phyloP scores from a whole-genome alignment of 2,888 invertebrate genomes.

The Chrysopilus asiliformis region DNA sequence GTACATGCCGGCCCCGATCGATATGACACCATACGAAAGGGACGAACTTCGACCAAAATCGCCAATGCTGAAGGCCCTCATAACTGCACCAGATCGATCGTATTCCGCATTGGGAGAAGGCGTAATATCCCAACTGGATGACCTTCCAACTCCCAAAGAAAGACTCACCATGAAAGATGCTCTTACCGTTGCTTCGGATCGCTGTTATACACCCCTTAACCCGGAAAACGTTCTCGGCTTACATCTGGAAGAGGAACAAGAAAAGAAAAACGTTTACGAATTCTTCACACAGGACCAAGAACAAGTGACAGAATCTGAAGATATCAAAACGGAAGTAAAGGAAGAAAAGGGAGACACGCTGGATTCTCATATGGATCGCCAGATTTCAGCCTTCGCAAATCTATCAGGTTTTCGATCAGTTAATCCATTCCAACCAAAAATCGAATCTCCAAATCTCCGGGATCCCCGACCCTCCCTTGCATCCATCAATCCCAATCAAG shows the following conservation, averaged over 20 bases:
- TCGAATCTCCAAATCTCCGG: background rate
- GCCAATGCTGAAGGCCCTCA: constrained; percentile 52
- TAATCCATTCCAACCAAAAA: constrained; percentile 33
- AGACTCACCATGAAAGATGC: constrained; percentile 44
- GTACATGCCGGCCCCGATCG: constrained; percentile 51
- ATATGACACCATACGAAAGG: constrained; percentile 40
- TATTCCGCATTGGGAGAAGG: constrained; percentile 43
- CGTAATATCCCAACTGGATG: constrained; percentile 32
- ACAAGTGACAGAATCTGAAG: constrained; percentile 27
- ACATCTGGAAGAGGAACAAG: constrained; percentile 15
- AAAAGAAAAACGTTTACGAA: constrained; percentile 21
- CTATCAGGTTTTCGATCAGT: constrained; percentile 18
- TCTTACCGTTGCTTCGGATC: constrained; percentile 48
- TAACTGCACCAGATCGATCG: constrained; percentile 50
- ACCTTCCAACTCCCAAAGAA: constrained; percentile 36
- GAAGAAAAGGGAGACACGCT: background rate
- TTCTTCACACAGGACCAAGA: constrained; percentile 5
- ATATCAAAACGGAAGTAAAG: constrained; percentile 12
- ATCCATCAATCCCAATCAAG: no score
- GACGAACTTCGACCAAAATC: constrained; percentile 40
- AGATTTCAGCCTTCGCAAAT: constrained; percentile 32
- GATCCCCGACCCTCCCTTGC: background rate
- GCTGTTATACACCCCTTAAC: constrained; percentile 44
- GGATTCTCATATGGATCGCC: constrained; percentile 15
- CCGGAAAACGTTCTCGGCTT: constrained; percentile 32